Percentiles rank a stretch among this genome's conserved stretches.
Conservation (phyloP, 2,888 invertebrate genomes). For the Lepidonotus clava region DNA sequence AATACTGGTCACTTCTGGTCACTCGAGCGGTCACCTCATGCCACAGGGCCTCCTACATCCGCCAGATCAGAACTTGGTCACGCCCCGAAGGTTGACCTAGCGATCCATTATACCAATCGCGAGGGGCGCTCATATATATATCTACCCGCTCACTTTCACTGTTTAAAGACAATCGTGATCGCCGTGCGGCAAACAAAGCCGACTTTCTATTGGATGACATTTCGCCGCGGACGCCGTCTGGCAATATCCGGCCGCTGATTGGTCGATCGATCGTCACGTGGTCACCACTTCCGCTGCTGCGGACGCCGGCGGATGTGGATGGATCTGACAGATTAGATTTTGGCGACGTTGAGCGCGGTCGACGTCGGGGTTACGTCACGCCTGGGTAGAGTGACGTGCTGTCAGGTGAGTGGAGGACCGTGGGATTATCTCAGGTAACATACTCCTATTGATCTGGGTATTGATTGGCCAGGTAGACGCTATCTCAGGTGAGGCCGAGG, state of each 20-base stretch:
- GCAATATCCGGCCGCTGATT: slow-evolving; percentile 50
- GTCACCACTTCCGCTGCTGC: slow-evolving; percentile 18
- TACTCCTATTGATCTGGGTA: slow-evolving; percentile 1
- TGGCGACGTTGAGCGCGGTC: background rate
- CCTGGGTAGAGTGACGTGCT: background rate
- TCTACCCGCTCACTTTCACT: background rate
- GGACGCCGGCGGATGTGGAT: slow-evolving; percentile 19
- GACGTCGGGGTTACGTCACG: slow-evolving; percentile 18
- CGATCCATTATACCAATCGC: background rate
- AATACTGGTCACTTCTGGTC: no score
- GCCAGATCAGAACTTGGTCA: no score
- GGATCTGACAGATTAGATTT: slow-evolving; percentile 51
- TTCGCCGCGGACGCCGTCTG: slow-evolving; percentile 33
- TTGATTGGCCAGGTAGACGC: background rate
- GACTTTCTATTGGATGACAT: slow-evolving; percentile 45
- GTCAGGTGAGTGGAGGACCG: background rate
- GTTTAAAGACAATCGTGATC: slow-evolving; percentile 31
- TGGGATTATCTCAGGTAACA: slow-evolving; percentile 35
- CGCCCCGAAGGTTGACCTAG: background rate
- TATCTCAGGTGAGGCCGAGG: no score
- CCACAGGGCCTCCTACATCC: no score
- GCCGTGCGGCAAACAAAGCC: slow-evolving; percentile 13
- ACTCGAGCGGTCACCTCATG: no score
- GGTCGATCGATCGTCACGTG: slow-evolving; percentile 53
- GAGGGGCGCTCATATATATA: background rate